Conservation (phyloP, 2,113 vertebrate species). For the Calyptomena viridis region DNA sequence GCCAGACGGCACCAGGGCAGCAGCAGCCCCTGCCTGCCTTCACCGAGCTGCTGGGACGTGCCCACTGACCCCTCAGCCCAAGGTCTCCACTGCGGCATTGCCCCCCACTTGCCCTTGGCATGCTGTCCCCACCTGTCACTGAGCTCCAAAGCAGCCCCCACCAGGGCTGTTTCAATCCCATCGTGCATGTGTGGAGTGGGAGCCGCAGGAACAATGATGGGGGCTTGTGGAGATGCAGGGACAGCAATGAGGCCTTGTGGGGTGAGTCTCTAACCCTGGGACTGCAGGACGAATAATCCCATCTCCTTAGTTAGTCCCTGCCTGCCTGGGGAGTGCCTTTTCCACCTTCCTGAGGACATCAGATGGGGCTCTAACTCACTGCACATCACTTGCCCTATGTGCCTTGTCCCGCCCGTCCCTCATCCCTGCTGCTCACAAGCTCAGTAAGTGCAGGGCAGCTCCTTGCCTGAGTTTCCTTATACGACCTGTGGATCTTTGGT, state of each 20-base stretch:
- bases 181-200: accelerated
- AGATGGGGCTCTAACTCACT: neutral
- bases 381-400: neutral
- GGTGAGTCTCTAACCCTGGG: neutral
- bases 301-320: neutral
- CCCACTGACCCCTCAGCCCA: accelerated
- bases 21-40: neutral
- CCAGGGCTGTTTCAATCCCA: neutral
- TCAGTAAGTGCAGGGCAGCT: neutral
- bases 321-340: neutral
- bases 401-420: neutral
- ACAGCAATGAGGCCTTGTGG: accelerated
- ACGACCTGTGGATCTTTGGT: neutral
- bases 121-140: neutral
- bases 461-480: neutral
- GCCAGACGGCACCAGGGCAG: neutral
- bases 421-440: accelerated
- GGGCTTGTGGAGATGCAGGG: neutral
- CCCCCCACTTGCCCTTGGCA: accelerated
- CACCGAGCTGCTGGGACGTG: neutral
- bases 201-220: accelerated
- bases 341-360: neutral
- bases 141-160: accelerated
- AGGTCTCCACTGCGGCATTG: accelerated
- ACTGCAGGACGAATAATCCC: accelerated